Percentiles rank a stretch among this genome's conserved stretches.
These are phyloP conservation scores for Malachius bipustulatus DNA, from an alignment of 2,888 invertebrate species.

Conservation along the genomic window DNA sequence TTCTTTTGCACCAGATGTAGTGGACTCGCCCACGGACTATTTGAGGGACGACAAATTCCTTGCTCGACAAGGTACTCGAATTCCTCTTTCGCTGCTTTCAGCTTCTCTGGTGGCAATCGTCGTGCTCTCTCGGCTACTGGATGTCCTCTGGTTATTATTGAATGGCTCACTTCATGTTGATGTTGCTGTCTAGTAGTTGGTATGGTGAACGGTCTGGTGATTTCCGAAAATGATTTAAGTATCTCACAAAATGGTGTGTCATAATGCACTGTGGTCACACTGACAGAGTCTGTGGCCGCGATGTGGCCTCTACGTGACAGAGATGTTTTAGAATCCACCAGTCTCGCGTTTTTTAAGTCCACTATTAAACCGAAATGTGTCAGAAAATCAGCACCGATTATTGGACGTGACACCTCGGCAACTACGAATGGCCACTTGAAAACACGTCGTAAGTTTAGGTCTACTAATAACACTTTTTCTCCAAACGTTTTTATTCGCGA, in stretches of 20 bases:
- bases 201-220: too few relatives aligned
- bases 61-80: conserved; percentile 20
- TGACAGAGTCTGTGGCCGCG: too few relatives aligned
- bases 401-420: conserved; percentile 15
- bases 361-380: conserved; percentile 13
- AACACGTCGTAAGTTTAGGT: conserved; percentile 15
- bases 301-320: too few relatives aligned
- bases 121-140: conserved; percentile 23
- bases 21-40: conserved; percentile 26
- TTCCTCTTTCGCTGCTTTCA: conserved; percentile 12
- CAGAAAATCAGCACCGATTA: conserved; percentile 20
- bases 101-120: conserved; percentile 23
- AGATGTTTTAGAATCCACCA: conserved; percentile 11
- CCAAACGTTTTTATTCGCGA: conserved; percentile 10
- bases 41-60: conserved; percentile 18
- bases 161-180: conserved; percentile 19
- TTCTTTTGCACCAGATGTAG: conserved; percentile 29
- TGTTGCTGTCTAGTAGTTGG: not conserved
- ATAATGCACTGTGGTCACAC: too few relatives aligned
- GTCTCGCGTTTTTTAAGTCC: conserved; percentile 10
- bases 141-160: conserved; percentile 20
- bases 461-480: conserved; percentile 7
- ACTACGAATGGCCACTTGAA: conserved; percentile 18
- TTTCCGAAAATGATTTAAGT: too few relatives aligned
- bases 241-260: too few relatives aligned